phyloP scores from a whole-genome alignment of 2,888 invertebrate species.

The Pharmacophagus antenor region DNA sequence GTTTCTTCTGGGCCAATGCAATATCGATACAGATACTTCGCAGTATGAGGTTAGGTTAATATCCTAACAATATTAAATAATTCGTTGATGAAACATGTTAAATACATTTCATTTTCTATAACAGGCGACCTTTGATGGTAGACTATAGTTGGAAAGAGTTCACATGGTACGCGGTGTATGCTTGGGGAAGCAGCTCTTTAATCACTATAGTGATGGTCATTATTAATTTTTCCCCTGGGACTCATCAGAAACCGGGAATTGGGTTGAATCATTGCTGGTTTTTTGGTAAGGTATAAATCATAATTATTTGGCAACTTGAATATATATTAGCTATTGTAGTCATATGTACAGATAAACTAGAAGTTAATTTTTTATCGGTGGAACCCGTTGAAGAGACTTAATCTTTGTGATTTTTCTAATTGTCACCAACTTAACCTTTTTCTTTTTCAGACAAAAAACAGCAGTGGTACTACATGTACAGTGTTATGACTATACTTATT shows the following conservation, averaged over 20 bases:
- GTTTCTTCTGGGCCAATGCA: conserved; percentile 86
- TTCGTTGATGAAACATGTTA: not conserved
- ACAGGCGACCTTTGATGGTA: conserved; percentile 51
- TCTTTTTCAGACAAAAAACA: conserved; percentile 67
- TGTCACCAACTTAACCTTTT: too few relatives aligned
- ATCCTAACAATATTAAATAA: not conserved
- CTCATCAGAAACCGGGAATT: conserved; percentile 79
- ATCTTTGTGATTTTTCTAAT: too few relatives aligned
- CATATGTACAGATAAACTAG: too few relatives aligned
- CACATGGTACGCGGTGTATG: conserved; percentile 77
- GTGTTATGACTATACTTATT: conserved; percentile 81
- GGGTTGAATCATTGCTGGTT: conserved; percentile 84
- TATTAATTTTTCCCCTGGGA: conserved; percentile 76
- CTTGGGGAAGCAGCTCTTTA: conserved; percentile 79
- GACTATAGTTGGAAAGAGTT: conserved; percentile 82
- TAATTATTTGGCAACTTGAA: too few relatives aligned
- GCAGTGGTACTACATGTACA: conserved; percentile 84
- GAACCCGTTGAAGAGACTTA: too few relatives aligned
- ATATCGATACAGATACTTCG: conserved; percentile 84
- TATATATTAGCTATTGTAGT: too few relatives aligned
- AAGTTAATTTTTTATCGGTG: too few relatives aligned
- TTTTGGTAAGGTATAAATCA: conserved; percentile 59
- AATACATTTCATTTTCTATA: conserved; percentile 31
- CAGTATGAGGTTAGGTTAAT: conserved; percentile 68
- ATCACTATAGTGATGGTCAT: conserved; percentile 75